Evolutionary conservation across 2,113 vertebrate genomes (phyloP).

Genomic region (Progne subis): DNA sequence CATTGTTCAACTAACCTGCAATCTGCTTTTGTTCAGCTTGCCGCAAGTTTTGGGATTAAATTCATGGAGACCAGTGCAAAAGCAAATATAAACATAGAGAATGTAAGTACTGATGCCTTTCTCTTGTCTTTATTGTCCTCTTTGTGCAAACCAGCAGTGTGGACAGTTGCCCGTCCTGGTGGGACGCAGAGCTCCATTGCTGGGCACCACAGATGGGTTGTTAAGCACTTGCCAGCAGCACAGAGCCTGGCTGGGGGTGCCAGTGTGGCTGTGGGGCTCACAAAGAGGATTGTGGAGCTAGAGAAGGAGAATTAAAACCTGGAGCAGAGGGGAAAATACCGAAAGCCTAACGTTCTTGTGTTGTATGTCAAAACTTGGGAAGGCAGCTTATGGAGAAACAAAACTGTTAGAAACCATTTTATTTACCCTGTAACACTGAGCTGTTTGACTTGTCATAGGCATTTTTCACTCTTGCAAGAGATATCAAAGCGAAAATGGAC

Average conservation of each 20-base stretch:
- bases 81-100: constrained; percentile 98
- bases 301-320: not conserved
- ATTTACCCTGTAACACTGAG: not conserved
- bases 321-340: rapidly evolving
- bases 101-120: constrained; percentile 75
- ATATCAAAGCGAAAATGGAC: constrained; percentile 99
- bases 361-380: rapidly evolving
- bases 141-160: rapidly evolving
- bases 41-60: constrained; percentile 92
- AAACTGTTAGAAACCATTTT: not conserved
- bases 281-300: not conserved
- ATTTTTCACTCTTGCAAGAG: constrained; percentile 96
- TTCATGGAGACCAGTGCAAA: constrained; percentile 99
- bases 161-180: rapidly evolving
- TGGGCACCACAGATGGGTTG: not conserved
- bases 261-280: rapidly evolving
- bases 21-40: constrained; percentile 78
- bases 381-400: not conserved
- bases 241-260: not conserved
- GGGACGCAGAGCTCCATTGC: rapidly evolving
- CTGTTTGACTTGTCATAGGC: constrained; percentile 73
- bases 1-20: not conserved
- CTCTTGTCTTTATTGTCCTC: rapidly evolving
- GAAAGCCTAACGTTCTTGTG: rapidly evolving
- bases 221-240: not conserved